A percentile compares a stretch with the other conserved stretches of the same genome.
phyloP scores from a whole-genome alignment of 2,888 invertebrate species.

The Xanthorhoe designata region DNA sequence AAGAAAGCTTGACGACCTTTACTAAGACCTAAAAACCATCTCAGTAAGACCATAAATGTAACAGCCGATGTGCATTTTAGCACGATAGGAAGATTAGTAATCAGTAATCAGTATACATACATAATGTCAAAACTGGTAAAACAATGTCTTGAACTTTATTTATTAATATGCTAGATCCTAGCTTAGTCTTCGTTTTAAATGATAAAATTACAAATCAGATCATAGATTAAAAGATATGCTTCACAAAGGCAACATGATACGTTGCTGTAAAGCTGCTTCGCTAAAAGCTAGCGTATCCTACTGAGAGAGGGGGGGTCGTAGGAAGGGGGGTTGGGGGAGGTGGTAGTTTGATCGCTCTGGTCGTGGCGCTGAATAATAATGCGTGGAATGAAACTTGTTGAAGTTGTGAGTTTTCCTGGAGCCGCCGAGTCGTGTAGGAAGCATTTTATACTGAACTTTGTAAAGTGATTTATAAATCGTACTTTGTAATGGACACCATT shows the following conservation, averaged over 20 bases:
- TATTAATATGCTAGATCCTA: neutral
- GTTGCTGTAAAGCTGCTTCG: neutral
- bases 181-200: neutral
- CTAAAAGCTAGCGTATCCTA: slow-evolving; percentile 6
- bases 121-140: no score
- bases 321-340: neutral
- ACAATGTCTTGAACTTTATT: no score
- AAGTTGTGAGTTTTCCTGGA: neutral
- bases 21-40: no score
- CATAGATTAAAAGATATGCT: neutral
- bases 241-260: slow-evolving; percentile 5
- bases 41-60: no score
- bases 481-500: neutral
- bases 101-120: no score
- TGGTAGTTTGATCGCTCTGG: neutral
- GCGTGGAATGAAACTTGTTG: slow-evolving; percentile 3
- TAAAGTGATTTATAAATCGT: neutral
- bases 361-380: slow-evolving; percentile 10
- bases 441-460: neutral
- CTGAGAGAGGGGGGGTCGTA: neutral
- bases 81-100: no score
- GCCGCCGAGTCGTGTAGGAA: neutral
- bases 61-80: no score
- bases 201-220: neutral
- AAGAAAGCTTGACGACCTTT: neutral